These are phyloP conservation scores for Vespertilio murinus DNA, from an alignment of 2,797 vertebrate species.

Conservation along the genomic window DNA sequence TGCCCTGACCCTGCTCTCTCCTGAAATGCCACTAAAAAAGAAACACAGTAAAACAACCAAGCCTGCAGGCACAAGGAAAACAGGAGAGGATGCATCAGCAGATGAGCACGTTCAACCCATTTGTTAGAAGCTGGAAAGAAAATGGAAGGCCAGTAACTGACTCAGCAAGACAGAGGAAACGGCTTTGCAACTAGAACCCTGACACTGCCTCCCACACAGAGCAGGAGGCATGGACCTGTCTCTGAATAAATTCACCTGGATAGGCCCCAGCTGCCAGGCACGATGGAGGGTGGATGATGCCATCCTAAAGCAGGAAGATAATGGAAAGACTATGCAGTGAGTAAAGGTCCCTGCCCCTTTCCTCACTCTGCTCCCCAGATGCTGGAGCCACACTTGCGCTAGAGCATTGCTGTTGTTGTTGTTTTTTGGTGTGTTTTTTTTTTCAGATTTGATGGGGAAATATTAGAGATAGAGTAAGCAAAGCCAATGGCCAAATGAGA, in stretches of 20 bases:
- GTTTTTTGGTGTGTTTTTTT: neutral
- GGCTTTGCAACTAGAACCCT: neutral
- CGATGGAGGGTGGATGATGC: accelerated
- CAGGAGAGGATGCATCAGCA: neutral
- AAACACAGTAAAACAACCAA: neutral
- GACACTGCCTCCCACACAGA: neutral
- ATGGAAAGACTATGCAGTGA: neutral
- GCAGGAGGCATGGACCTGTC: neutral
- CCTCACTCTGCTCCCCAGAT: neutral
- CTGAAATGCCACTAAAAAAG: neutral
- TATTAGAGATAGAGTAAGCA: neutral
- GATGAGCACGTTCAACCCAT: neutral
- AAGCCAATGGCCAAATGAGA: neutral
- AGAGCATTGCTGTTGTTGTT: no score
- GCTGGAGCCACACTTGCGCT: neutral
- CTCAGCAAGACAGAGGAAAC: neutral
- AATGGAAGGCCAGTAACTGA: neutral
- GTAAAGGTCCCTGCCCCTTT: neutral
- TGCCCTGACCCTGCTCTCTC: neutral
- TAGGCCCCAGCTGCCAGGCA: neutral
- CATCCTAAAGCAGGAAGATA: neutral
- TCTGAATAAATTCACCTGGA: neutral
- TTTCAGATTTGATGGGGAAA: neutral
- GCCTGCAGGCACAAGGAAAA: neutral
- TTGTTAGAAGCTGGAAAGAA: neutral